A percentile compares a stretch with the other conserved stretches of the same genome.
Conservation (phyloP, 2,797 vertebrate species). For the Pipistrellus pygmaeus region DNA sequence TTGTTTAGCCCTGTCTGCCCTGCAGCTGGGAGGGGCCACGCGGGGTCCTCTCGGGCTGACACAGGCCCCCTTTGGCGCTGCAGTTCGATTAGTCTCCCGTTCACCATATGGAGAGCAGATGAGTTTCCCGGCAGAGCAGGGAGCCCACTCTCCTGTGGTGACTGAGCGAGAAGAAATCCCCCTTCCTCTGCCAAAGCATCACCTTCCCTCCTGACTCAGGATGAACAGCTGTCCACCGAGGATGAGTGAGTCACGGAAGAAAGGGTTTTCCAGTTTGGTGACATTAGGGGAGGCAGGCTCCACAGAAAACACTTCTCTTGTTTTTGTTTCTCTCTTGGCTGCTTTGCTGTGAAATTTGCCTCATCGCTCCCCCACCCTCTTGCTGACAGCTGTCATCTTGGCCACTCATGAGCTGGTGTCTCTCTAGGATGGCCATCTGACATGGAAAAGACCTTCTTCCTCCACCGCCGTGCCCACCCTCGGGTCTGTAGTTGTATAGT, state of each 20-base stretch:
- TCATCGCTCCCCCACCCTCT: neutral
- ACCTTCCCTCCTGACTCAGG: constrained; percentile 7
- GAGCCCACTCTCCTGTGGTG: neutral
- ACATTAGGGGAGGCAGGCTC: constrained; percentile 24
- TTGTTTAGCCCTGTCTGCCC: neutral
- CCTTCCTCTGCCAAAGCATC: neutral
- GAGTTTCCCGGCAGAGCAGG: neutral
- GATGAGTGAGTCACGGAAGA: neutral
- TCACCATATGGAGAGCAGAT: neutral
- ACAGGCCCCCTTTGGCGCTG: neutral
- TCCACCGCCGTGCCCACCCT: neutral
- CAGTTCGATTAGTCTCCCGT: neutral
- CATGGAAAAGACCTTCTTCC: neutral
- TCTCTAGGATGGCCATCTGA: neutral
- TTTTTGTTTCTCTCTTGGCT: constrained; percentile 70
- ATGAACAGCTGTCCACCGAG: neutral
- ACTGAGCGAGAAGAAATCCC: neutral
- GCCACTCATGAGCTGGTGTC: constrained; percentile 50
- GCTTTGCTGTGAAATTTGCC: constrained; percentile 59
- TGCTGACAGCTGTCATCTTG: constrained; percentile 59
- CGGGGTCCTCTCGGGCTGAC: neutral
- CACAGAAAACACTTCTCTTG: constrained; percentile 57
- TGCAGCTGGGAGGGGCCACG: neutral
- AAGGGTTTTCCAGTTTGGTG: constrained; percentile 46
- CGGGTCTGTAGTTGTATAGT: neutral